A percentile compares a stretch with the other conserved stretches of the same genome.
Conservation (phyloP, 2,113 vertebrate genomes). For the Ochotona curzoniae region DNA sequence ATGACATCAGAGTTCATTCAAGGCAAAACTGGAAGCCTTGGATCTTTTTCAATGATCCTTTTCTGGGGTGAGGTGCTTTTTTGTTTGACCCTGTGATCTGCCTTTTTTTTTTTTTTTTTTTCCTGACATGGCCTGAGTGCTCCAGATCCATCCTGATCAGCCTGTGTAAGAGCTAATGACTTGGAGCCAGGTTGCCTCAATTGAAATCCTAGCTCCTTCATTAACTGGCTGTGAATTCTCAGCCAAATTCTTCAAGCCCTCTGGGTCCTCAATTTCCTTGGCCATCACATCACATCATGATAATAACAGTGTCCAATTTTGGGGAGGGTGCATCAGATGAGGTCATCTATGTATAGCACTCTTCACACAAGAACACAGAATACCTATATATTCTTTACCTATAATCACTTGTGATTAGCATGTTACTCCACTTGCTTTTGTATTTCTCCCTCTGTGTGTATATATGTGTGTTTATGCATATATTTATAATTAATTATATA, state of each 20-base stretch:
- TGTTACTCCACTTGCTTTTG: not conserved
- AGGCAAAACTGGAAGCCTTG: not conserved
- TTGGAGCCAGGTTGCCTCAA: not conserved
- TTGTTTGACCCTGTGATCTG: not conserved
- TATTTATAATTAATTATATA: no score
- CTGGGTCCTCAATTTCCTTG: not conserved
- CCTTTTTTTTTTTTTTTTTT: no score
- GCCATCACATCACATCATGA: not conserved
- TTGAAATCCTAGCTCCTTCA: conserved; percentile 3
- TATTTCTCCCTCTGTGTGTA: not conserved
- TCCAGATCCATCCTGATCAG: not conserved
- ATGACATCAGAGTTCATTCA: not conserved
- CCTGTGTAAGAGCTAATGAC: not conserved
- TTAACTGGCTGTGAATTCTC: conserved; percentile 21
- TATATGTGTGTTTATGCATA: no score
- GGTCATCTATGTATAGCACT: not conserved
- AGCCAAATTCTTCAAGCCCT: conserved; percentile 21
- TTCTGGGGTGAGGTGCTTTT: not conserved
- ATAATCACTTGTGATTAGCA: not conserved
- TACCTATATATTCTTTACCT: not conserved
- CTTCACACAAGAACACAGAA: not conserved
- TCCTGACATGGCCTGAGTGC: not conserved
- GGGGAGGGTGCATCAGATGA: not conserved
- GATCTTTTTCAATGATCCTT: not conserved
- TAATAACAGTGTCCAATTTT: not conserved